Evolutionary conservation across 2,797 vertebrate species (phyloP), one percentile per base, ranked within the genome.

Genomic region (Caiman crocodilus): DNA sequence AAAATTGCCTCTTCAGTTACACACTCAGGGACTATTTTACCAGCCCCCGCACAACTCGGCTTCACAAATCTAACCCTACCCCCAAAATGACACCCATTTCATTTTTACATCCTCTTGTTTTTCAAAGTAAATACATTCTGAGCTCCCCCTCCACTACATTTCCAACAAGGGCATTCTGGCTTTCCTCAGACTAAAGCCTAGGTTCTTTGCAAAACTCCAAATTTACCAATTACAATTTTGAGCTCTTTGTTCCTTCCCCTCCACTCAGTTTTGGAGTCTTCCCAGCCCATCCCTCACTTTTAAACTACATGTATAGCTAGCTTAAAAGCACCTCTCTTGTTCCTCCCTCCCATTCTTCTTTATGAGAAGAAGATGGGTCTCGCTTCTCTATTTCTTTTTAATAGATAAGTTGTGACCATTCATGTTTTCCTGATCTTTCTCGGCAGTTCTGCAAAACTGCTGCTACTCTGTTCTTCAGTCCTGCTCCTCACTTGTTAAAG

Each of bases 261-360:
- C 12, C 55, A 60, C 35, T 12, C 83, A 50, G 42, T 50, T 50
- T 7, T 50, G 9, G 9, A 50, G 42, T 9, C 42, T 50, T 50
- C 42, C 42, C 42, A 50, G 42, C 10, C 9, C 42, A 50, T 10
- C 11, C 42, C 42, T 50, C 42, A 50, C 42, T 50, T 50, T 50
- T 50, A 10, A 50, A 50, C 11, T 50, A 50, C 42, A 50, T 50
- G 42, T 3, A 50, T 50, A 50, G 42, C 42, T 50, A 50, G 42
- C 25, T 21, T 71, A 18, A 76, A 76, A 91, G 42, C 5, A 0
- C 0, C 7, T 84, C 74, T 5, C 25, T 11, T 25, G 50, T 6
- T 18, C 8, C 11, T 30, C 9, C 35, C 35, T 32, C 4, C 4
- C 0, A 0, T 6, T 81, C 42, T 50, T 50, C 42, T 80, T 75